These are phyloP conservation scores for Lophius americanus DNA, from an alignment of 2,797 vertebrate species.

Conservation along the genomic window DNA sequence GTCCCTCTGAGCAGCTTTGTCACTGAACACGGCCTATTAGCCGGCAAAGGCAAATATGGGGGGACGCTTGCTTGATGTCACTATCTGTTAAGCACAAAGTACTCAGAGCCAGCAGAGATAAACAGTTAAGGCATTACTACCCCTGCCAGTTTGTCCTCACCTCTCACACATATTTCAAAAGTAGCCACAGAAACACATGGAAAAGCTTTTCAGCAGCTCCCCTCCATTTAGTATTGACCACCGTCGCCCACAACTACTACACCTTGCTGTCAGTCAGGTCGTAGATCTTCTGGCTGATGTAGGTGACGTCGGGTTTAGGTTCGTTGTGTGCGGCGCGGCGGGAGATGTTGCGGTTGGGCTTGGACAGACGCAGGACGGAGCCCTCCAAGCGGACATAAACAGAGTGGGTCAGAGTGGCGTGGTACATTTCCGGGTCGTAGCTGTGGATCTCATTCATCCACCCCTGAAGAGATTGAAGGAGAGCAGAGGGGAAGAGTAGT, in stretches of 20 bases:
- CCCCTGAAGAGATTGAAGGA: constrained; percentile 77
- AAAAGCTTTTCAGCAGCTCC: background rate
- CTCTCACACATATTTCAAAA: constrained; percentile 4
- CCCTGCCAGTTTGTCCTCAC: background rate
- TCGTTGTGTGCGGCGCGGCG: constrained; percentile 94
- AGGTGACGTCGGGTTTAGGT: constrained; percentile 91
- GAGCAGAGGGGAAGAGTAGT: constrained; percentile 2
- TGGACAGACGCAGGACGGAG: constrained; percentile 92
- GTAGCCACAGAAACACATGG: constrained; percentile 6
- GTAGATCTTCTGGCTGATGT: constrained; percentile 97
- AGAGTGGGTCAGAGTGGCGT: constrained; percentile 95
- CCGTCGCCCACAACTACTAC: constrained; percentile 26
- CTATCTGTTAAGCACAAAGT: constrained; percentile 37
- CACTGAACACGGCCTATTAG: constrained; percentile 59
- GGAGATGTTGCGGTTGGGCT: constrained; percentile 95
- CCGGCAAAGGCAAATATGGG: constrained; percentile 54
- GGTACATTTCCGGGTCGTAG: constrained; percentile 98
- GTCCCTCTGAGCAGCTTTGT: constrained; percentile 43
- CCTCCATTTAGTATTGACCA: background rate
- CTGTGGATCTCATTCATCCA: constrained; percentile 99
- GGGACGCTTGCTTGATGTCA: constrained; percentile 61
- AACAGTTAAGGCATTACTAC: constrained; percentile 13
- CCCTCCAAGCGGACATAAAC: constrained; percentile 94
- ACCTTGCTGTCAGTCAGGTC: constrained; percentile 97
- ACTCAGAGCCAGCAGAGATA: constrained; percentile 7